A percentile compares a stretch with the other conserved stretches of the same genome.
Conservation (phyloP, 2,888 invertebrate genomes). For the Teleogryllus oceanicus region DNA sequence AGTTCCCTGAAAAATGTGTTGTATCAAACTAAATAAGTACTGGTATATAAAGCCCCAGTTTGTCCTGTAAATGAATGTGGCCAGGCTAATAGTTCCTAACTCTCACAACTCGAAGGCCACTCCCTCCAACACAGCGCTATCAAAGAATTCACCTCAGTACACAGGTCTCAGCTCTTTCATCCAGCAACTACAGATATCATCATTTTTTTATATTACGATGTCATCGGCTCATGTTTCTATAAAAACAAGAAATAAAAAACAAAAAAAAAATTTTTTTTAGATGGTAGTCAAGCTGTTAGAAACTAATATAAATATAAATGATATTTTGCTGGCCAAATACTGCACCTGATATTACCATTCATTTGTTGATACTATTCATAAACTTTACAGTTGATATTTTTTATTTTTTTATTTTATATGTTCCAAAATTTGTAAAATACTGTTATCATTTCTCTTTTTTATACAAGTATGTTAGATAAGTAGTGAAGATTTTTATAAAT, state of each 20-base stretch:
- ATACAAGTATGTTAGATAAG: background rate
- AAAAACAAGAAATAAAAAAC: background rate
- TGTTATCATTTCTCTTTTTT: conserved; percentile 4
- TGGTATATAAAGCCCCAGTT: too few relatives aligned
- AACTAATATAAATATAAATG: background rate
- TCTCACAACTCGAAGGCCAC: too few relatives aligned
- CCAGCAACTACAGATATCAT: too few relatives aligned
- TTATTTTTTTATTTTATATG: background rate
- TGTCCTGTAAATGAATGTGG: too few relatives aligned
- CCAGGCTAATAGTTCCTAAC: too few relatives aligned
- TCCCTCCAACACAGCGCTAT: too few relatives aligned
- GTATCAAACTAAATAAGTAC: too few relatives aligned
- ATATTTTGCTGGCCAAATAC: background rate
- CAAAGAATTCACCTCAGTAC: too few relatives aligned
- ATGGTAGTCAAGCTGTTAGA: too few relatives aligned
- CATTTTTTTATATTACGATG: too few relatives aligned
- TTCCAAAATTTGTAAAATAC: background rate
- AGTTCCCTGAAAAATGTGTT: too few relatives aligned
- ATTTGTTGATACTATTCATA: background rate
- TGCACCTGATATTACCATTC: background rate
- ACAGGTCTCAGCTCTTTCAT: too few relatives aligned
- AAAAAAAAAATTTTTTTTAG: background rate
- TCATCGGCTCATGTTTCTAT: background rate
- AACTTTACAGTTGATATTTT: conserved; percentile 7
- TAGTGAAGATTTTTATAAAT: background rate